Percentiles rank a stretch among this genome's conserved stretches.
Evolutionary conservation across 2,888 invertebrate genomes (phyloP).

Genomic region (Cerceris ruficornis): DNA sequence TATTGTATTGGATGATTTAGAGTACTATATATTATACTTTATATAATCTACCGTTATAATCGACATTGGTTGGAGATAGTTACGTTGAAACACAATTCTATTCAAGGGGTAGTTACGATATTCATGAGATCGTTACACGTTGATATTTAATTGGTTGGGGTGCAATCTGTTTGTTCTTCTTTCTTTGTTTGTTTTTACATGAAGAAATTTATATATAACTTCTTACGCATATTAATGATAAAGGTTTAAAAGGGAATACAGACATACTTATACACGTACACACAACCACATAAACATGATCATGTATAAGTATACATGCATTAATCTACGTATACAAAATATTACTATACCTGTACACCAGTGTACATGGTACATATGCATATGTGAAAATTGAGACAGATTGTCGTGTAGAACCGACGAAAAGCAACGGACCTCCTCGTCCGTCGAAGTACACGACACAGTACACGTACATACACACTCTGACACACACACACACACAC

Average conservation of each 20-base stretch:
- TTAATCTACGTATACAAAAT: slow-evolving; percentile 1
- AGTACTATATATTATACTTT: slow-evolving; percentile 80
- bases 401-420: background rate
- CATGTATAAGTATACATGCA: slow-evolving; percentile 46
- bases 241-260: slow-evolving; percentile 31
- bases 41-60: slow-evolving; percentile 77
- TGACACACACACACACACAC: slow-evolving; percentile 25
- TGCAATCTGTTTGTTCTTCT: slow-evolving; percentile 78
- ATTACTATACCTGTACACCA: background rate
- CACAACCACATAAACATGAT: slow-evolving; percentile 29
- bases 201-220: slow-evolving; percentile 53
- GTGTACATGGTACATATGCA: slow-evolving; percentile 1
- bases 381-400: background rate
- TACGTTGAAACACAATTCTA: slow-evolving; percentile 75
- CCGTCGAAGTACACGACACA: background rate
- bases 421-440: background rate
- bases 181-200: slow-evolving; percentile 66
- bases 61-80: slow-evolving; percentile 75
- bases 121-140: slow-evolving; percentile 77
- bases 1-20: slow-evolving; percentile 74
- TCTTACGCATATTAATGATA: slow-evolving; percentile 37
- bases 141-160: slow-evolving; percentile 79
- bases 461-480: slow-evolving; percentile 22
- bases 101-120: slow-evolving; percentile 76
- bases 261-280: slow-evolving; percentile 30